A percentile compares a stretch with the other conserved stretches of the same genome.
These are phyloP conservation scores for Mycetomoellerius zeteki DNA, from an alignment of 1,140 invertebrate genomes.

Conservation along the genomic window DNA sequence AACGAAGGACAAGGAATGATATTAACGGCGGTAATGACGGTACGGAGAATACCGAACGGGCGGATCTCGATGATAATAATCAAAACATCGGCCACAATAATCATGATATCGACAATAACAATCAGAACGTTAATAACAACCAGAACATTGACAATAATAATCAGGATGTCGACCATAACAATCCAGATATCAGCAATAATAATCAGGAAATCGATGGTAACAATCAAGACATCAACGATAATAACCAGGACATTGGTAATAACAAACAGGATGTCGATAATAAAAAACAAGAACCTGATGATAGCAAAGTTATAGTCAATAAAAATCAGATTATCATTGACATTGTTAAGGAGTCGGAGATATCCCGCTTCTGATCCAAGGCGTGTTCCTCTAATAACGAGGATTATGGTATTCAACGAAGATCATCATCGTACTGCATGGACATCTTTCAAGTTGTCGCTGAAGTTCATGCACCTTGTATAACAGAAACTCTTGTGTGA, in stretches of 20 bases:
- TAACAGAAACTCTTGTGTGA: slow-evolving; percentile 46
- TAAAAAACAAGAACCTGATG: neutral
- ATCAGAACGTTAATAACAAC: neutral
- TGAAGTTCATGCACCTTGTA: neutral
- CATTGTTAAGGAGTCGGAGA: slow-evolving; percentile 81
- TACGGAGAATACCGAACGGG: slow-evolving; percentile 73
- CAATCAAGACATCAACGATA: neutral
- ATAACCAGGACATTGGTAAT: neutral
- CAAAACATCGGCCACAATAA: slow-evolving; percentile 48
- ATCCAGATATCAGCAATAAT: slow-evolving; percentile 63
- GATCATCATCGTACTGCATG: slow-evolving; percentile 1
- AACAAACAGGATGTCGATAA: neutral
- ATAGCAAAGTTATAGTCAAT: slow-evolving; percentile 62
- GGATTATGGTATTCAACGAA: slow-evolving; percentile 28
- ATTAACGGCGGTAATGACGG: slow-evolving; percentile 35
- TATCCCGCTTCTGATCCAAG: slow-evolving; percentile 83
- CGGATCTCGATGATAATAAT: slow-evolving; percentile 68
- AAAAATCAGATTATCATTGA: slow-evolving; percentile 39
- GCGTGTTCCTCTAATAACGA: slow-evolving; percentile 27
- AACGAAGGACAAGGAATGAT: slow-evolving; percentile 83
- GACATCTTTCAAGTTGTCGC: neutral
- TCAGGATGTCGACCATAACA: slow-evolving; percentile 4
- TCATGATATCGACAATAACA: slow-evolving; percentile 4
- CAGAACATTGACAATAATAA: neutral
- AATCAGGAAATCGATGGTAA: slow-evolving; percentile 15